Conservation (phyloP, 2,888 invertebrate genomes). For the Diarsia dahlii region DNA sequence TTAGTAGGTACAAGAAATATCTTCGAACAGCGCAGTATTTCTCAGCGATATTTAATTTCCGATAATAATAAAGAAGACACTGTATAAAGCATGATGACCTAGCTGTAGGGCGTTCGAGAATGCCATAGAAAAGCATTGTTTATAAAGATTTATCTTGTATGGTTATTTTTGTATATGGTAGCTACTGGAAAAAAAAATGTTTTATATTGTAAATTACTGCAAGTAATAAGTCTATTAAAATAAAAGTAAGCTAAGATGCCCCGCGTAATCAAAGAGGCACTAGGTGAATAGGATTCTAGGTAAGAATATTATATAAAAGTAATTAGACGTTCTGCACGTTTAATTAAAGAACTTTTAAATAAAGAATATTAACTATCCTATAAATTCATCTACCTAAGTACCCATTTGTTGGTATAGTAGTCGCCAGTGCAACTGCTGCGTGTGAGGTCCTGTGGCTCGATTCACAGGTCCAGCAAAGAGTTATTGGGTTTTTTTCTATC, state of each 20-base stretch:
- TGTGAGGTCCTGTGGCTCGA: not conserved
- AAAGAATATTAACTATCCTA: slow-evolving; percentile 36
- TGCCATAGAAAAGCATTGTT: not conserved
- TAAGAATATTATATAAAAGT: slow-evolving; percentile 29
- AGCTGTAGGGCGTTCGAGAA: slow-evolving; percentile 1
- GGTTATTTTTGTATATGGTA: not conserved
- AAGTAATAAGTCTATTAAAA: slow-evolving; percentile 19
- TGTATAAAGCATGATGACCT: not conserved
- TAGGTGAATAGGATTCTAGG: slow-evolving; percentile 20
- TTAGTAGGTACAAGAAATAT: not conserved
- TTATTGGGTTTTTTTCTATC: not conserved
- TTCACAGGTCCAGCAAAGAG: not conserved
- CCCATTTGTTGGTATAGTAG: not conserved
- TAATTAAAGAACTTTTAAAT: slow-evolving; percentile 39
- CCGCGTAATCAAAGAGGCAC: slow-evolving; percentile 36
- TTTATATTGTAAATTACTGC: not conserved
- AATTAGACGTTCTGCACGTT: slow-evolving; percentile 38
- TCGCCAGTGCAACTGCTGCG: not conserved
- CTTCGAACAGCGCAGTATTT: not conserved
- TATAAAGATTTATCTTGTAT: not conserved
- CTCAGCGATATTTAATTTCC: slow-evolving; percentile 20
- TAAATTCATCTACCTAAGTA: slow-evolving; percentile 8
- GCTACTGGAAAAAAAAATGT: not conserved
- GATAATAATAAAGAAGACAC: not conserved
- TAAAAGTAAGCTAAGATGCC: not conserved